A percentile compares a stretch with the other conserved stretches of the same genome.
Conservation (phyloP, 2,888 invertebrate genomes). For the Idaea dimidiata region DNA sequence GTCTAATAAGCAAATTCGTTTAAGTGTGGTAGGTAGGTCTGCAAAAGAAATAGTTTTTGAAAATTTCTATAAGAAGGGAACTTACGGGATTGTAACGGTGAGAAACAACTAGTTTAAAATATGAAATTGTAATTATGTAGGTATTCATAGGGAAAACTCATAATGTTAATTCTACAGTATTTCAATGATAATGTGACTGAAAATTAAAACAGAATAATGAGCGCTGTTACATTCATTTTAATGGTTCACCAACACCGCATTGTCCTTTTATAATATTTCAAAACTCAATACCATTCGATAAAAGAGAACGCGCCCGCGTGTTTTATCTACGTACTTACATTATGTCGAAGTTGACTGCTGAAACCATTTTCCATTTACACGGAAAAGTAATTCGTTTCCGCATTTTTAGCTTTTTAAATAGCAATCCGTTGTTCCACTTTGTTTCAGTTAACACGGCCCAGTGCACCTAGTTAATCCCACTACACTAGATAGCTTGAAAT, state of each 20-base stretch:
- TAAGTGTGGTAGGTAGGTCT: too few species aligned
- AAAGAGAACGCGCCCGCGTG: neutral
- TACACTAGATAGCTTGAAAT: slow-evolving; percentile 35
- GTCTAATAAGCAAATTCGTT: too few species aligned
- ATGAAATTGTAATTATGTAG: neutral
- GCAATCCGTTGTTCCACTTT: slow-evolving; percentile 59
- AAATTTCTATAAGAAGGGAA: too few species aligned
- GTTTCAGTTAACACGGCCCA: slow-evolving; percentile 39
- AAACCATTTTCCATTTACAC: slow-evolving; percentile 30
- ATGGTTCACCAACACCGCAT: slow-evolving; percentile 3
- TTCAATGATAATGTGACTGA: neutral
- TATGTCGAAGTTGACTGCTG: slow-evolving; percentile 10
- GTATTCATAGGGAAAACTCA: neutral
- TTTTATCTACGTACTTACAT: neutral
- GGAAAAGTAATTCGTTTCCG: slow-evolving; percentile 38
- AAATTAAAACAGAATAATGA: neutral
- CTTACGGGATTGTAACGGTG: neutral
- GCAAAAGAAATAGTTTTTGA: too few species aligned
- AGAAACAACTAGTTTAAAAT: neutral
- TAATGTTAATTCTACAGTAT: neutral
- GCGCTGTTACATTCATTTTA: slow-evolving; percentile 11
- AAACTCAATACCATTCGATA: neutral
- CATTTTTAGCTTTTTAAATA: slow-evolving; percentile 55
- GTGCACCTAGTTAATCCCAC: slow-evolving; percentile 45
- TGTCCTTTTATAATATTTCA: neutral